phyloP scores from a whole-genome alignment of 1,140 invertebrate genomes.

The Spodoptera frugiperda region DNA sequence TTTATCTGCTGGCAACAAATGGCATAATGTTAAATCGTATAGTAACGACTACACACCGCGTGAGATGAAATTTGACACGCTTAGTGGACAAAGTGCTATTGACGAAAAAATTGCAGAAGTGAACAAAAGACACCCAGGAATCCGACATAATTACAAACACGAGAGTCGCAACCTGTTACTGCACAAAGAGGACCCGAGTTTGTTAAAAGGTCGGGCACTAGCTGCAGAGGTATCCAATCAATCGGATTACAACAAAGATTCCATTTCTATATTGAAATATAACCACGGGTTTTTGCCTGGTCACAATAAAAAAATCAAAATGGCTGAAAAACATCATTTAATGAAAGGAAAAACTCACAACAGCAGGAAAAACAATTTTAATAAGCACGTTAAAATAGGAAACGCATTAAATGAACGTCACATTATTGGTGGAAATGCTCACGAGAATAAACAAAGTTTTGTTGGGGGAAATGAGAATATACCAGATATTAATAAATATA shows the following conservation, averaged over 20 bases:
- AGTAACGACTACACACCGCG: slow-evolving; percentile 73
- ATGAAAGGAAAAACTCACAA: neutral
- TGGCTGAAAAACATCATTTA: slow-evolving; percentile 40
- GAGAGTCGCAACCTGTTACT: slow-evolving; percentile 62
- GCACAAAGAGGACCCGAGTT: slow-evolving; percentile 52
- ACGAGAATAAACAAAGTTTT: slow-evolving; percentile 74
- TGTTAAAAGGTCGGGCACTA: slow-evolving; percentile 61
- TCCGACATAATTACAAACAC: slow-evolving; percentile 70
- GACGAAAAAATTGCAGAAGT: slow-evolving; percentile 57
- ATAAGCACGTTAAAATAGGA: slow-evolving; percentile 75
- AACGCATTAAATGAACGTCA: slow-evolving; percentile 77
- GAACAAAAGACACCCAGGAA: slow-evolving; percentile 65
- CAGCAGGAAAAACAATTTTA: slow-evolving; percentile 59
- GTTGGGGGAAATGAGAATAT: slow-evolving; percentile 67
- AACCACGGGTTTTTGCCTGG: slow-evolving; percentile 70
- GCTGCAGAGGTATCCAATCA: slow-evolving; percentile 69
- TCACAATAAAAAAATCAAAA: slow-evolving; percentile 56
- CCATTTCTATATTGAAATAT: slow-evolving; percentile 71
- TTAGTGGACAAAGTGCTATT: slow-evolving; percentile 48
- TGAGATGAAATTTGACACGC: slow-evolving; percentile 57
- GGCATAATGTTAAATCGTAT: slow-evolving; percentile 77
- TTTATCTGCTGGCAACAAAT: slow-evolving; percentile 70
- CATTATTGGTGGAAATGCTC: slow-evolving; percentile 67
- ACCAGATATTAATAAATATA: slow-evolving; percentile 77
- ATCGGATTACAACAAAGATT: slow-evolving; percentile 59